These are phyloP conservation scores for Mastacembelus armatus DNA, from an alignment of 2,797 vertebrate species.

Conservation along the genomic window DNA sequence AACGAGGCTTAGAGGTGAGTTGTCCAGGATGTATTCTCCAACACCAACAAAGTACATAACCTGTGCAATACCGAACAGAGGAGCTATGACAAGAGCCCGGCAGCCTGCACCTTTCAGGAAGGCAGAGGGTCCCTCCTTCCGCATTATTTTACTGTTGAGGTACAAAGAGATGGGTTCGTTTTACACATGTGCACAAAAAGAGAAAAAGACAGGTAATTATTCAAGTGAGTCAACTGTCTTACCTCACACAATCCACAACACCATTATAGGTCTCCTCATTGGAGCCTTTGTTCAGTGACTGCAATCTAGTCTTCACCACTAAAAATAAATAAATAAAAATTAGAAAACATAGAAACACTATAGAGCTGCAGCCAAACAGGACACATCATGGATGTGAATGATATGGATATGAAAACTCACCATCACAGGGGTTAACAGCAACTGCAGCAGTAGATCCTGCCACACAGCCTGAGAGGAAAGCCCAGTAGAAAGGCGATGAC, in stretches of 20 bases:
- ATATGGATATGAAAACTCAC: slow-evolving; percentile 59
- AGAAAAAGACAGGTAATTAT: accelerated
- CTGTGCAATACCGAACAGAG: slow-evolving; percentile 89
- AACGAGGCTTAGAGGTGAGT: slow-evolving; percentile 74
- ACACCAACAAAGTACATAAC: slow-evolving; percentile 89
- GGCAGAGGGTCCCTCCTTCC: slow-evolving; percentile 85
- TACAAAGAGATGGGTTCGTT: slow-evolving; percentile 8
- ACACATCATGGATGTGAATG: neutral
- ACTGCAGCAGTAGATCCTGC: slow-evolving; percentile 87
- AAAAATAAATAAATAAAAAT: slow-evolving; percentile 3
- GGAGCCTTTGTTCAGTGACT: slow-evolving; percentile 86
- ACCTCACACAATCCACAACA: slow-evolving; percentile 85
- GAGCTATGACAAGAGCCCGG: slow-evolving; percentile 88
- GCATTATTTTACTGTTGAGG: slow-evolving; percentile 84
- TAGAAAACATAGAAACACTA: neutral
- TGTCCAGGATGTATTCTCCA: slow-evolving; percentile 86
- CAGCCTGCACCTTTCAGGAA: slow-evolving; percentile 89
- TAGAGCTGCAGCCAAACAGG: neutral
- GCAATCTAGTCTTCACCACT: slow-evolving; percentile 90
- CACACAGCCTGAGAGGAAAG: slow-evolving; percentile 85
- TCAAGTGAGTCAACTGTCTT: neutral
- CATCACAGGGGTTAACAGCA: slow-evolving; percentile 88
- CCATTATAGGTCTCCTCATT: slow-evolving; percentile 86
- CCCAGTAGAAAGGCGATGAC: slow-evolving; percentile 85
- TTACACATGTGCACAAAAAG: neutral